Conservation (phyloP, 2,113 vertebrate genomes). For the Poecile atricapillus region DNA sequence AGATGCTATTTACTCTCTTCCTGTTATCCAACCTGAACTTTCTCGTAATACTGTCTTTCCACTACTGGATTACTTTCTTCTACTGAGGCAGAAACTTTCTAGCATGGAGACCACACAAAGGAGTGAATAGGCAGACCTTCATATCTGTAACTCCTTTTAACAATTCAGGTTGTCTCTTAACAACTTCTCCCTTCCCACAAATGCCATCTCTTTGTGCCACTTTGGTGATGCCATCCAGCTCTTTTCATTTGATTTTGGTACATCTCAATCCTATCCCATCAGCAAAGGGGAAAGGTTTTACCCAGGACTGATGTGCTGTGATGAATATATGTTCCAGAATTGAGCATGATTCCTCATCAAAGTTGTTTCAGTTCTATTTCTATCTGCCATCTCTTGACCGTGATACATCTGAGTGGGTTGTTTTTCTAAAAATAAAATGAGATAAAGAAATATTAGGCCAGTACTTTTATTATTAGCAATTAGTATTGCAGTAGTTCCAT, state of each 20-base stretch:
- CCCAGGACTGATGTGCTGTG: background rate
- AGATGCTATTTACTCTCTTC: background rate
- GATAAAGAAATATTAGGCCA: background rate
- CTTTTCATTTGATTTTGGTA: background rate
- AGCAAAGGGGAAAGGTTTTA: background rate
- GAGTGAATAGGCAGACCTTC: background rate
- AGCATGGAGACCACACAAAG: background rate
- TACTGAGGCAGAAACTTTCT: background rate
- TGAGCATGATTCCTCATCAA: background rate
- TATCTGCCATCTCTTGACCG: background rate
- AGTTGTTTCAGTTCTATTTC: background rate
- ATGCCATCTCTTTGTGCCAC: background rate
- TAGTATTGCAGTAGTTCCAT: background rate
- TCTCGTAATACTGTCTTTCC: background rate
- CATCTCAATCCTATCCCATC: background rate
- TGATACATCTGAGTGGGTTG: background rate
- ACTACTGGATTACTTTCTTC: background rate
- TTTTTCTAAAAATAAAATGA: background rate
- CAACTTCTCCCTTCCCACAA: background rate
- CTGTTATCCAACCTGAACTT: background rate
- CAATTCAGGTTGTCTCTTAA: background rate
- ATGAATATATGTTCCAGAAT: background rate
- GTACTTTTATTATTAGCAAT: background rate
- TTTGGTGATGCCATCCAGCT: background rate
- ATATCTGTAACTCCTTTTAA: background rate